These are phyloP conservation scores for Antedon bifida DNA, from an alignment of 35 echinoderm and acorn worm genomes.

Conservation along the genomic window DNA sequence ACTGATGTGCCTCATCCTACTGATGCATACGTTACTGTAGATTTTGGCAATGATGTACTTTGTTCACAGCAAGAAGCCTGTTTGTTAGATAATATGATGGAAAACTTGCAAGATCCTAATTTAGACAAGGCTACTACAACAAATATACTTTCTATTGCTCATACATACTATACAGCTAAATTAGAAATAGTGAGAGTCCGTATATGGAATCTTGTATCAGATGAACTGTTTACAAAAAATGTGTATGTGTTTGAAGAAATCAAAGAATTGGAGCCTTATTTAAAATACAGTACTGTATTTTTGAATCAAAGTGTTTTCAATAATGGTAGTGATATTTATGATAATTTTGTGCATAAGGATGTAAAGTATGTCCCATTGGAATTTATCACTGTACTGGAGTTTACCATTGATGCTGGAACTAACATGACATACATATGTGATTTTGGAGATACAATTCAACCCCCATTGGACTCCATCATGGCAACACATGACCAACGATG, in stretches of 20 bases:
- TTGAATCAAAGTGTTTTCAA: conserved; percentile 39
- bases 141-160: background rate
- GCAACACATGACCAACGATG: conserved; percentile 57
- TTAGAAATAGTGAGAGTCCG: conserved; percentile 44
- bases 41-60: conserved; percentile 29
- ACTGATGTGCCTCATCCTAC: conserved; percentile 63
- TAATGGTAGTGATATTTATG: conserved; percentile 39
- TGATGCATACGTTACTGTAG: conserved; percentile 32
- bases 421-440: conserved; percentile 78
- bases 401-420: conserved; percentile 57
- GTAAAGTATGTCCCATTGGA: conserved; percentile 64
- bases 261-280: conserved; percentile 58
- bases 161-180: background rate
- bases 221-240: conserved; percentile 15
- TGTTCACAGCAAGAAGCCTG: background rate
- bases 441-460: conserved; percentile 58
- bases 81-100: background rate
- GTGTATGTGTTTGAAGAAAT: conserved; percentile 78
- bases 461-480: conserved; percentile 21
- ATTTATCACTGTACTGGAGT: conserved; percentile 45
- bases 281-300: conserved; percentile 61
- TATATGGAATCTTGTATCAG: conserved; percentile 65
- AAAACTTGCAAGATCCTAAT: background rate
- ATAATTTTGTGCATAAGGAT: background rate
- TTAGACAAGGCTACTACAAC: background rate